These are phyloP conservation scores for Thera obeliscata DNA, from an alignment of 2,888 invertebrate genomes.

Conservation along the genomic window DNA sequence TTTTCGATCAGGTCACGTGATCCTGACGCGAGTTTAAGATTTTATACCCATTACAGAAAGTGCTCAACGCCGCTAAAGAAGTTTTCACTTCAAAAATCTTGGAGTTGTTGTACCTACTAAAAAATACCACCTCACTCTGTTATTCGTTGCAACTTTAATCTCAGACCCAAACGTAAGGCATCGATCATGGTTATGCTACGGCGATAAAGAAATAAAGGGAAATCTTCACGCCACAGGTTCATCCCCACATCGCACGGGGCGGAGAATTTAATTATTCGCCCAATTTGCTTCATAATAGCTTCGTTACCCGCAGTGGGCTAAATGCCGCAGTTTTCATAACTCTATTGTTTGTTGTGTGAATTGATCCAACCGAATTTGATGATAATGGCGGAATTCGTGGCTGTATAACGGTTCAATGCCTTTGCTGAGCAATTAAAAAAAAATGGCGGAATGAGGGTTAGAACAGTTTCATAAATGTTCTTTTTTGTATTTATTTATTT, in stretches of 20 bases:
- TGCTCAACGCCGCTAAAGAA: no score
- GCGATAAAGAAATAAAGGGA: background rate
- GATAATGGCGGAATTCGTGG: constrained; percentile 22
- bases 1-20: no score
- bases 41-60: no score
- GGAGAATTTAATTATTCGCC: constrained; percentile 56
- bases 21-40: no score
- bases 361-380: constrained; percentile 22
- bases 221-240: constrained; percentile 10
- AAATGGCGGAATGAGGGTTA: no score
- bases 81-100: no score
- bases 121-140: no score
- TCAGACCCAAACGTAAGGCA: no score
- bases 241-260: constrained; percentile 7
- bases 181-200: background rate
- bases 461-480: no score
- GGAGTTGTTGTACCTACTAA: no score
- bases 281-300: constrained; percentile 58
- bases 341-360: constrained; percentile 30
- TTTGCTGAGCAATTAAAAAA: background rate
- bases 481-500: no score
- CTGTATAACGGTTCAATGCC: constrained; percentile 1
- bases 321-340: constrained; percentile 31
- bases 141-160: no score
- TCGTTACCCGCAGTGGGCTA: constrained; percentile 50